These are phyloP conservation scores for Caenorhabditis sp. DNA, from an alignment of 2,888 invertebrate species.

Conservation along the genomic window DNA sequence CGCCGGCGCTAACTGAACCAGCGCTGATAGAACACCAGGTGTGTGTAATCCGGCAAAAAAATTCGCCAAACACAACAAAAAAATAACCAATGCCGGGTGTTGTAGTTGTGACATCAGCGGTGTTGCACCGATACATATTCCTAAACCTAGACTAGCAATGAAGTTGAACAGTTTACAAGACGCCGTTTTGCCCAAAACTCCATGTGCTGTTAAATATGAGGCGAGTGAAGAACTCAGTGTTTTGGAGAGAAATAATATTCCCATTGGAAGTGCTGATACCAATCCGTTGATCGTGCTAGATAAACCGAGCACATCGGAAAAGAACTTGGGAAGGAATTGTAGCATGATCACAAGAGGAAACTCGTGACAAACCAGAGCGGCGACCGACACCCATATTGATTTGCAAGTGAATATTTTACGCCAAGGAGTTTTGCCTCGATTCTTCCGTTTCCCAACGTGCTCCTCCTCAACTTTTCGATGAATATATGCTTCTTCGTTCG, in stretches of 20 bases:
- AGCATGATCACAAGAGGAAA: slow-evolving; percentile 68
- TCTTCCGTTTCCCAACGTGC: slow-evolving; percentile 62
- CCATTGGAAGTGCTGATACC: slow-evolving; percentile 65
- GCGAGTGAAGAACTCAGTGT: slow-evolving; percentile 63
- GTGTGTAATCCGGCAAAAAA: slow-evolving; percentile 68
- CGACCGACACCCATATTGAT: slow-evolving; percentile 63
- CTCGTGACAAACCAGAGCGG: slow-evolving; percentile 68
- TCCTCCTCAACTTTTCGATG: slow-evolving; percentile 65
- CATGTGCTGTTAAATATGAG: slow-evolving; percentile 52
- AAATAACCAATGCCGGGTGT: slow-evolving; percentile 50
- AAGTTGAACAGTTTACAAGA: slow-evolving; percentile 55
- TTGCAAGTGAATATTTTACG: slow-evolving; percentile 47
- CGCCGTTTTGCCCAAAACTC: slow-evolving; percentile 42
- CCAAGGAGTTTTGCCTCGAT: slow-evolving; percentile 62
- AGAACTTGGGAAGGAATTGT: slow-evolving; percentile 65
- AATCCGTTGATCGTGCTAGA: slow-evolving; percentile 58
- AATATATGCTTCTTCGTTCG: slow-evolving; percentile 60
- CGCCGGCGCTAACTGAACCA: slow-evolving; percentile 69
- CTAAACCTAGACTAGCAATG: slow-evolving; percentile 65
- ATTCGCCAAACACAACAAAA: slow-evolving; percentile 64
- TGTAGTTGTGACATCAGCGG: slow-evolving; percentile 54
- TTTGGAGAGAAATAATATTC: slow-evolving; percentile 62
- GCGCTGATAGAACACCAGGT: slow-evolving; percentile 68
- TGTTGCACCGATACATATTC: slow-evolving; percentile 62
- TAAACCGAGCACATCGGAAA: slow-evolving; percentile 60